Percentiles rank a stretch among this genome's conserved stretches.
Conservation (phyloP, 2,797 vertebrate genomes). For the Cygnus olor region DNA sequence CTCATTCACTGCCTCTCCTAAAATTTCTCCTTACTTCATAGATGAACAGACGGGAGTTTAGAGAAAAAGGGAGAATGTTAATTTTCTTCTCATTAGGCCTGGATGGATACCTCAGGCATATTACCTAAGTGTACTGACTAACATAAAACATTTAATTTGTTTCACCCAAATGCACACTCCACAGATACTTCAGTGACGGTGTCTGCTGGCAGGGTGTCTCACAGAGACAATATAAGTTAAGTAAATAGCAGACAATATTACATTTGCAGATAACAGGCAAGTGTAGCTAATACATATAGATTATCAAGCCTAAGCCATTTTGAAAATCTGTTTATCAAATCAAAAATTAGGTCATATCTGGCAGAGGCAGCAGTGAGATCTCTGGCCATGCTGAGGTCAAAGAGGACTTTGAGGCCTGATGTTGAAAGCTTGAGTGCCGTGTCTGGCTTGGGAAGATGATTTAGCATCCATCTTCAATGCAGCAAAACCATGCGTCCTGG, state of each 20-base stretch:
- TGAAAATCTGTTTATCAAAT: conserved; percentile 13
- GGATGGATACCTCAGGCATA: neutral
- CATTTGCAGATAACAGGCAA: neutral
- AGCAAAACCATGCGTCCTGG: neutral
- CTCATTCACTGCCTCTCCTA: neutral
- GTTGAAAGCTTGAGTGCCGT: neutral
- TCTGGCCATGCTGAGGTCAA: neutral
- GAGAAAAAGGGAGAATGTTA: neutral
- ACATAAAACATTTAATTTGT: neutral
- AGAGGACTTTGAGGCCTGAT: neutral
- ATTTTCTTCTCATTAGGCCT: neutral
- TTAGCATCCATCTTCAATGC: neutral
- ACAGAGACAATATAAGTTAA: neutral
- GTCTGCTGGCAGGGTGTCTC: neutral
- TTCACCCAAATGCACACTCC: neutral
- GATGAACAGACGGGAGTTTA: neutral
- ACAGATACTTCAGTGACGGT: neutral
- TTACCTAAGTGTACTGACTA: neutral
- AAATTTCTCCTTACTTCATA: neutral
- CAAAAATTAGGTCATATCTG: neutral
- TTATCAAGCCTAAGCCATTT: neutral
- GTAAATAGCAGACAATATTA: neutral
- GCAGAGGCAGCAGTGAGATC: neutral
- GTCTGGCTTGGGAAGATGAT: neutral
- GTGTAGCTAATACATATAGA: neutral